Percentiles rank a stretch among this genome's conserved stretches.
phyloP scores from a whole-genome alignment of 2,113 vertebrate genomes.

The Phylloscopus trochilus region DNA sequence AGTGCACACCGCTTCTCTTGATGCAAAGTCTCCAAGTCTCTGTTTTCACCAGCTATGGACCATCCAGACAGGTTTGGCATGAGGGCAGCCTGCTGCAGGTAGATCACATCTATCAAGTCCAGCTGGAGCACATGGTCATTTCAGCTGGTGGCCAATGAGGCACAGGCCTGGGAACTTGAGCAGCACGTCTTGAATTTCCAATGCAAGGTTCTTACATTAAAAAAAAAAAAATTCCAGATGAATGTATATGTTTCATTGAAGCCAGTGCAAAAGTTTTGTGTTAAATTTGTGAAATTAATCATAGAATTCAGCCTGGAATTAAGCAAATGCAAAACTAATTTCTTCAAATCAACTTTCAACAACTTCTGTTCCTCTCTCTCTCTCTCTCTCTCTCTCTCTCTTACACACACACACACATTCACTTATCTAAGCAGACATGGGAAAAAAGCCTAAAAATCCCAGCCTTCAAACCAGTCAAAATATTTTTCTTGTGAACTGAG shows the following conservation, averaged over 20 bases:
- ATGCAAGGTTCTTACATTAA: background rate
- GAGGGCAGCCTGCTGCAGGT: background rate
- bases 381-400: background rate
- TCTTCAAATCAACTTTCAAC: background rate
- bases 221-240: background rate
- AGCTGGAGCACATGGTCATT: background rate
- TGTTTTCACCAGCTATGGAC: background rate
- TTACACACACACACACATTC: background rate
- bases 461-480: slow-evolving; percentile 51
- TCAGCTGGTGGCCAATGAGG: background rate
- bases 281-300: background rate
- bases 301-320: background rate
- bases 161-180: background rate
- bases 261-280: background rate
- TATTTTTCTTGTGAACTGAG: slow-evolving; percentile 46
- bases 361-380: background rate
- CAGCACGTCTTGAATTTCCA: background rate
- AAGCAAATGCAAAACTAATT: background rate
- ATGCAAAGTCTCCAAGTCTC: background rate
- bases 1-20: fast-evolving
- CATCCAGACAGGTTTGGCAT: background rate
- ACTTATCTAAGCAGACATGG: slow-evolving; percentile 6
- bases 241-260: background rate
- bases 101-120: background rate
- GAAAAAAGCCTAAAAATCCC: background rate